Conservation (phyloP, 2,888 invertebrate species). For the Chrysotoxum bicinctum region DNA sequence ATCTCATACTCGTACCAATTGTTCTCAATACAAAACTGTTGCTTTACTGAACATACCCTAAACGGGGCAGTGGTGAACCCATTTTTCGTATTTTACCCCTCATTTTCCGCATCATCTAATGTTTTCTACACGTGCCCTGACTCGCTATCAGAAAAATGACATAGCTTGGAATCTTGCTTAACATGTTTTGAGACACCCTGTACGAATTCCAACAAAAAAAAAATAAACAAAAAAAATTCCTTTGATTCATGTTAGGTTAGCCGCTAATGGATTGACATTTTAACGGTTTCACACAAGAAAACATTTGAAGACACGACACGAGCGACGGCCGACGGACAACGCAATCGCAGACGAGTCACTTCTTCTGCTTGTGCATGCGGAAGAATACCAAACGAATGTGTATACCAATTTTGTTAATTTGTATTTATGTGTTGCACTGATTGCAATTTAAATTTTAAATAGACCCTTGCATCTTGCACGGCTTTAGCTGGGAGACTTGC, state of each 20-base stretch:
- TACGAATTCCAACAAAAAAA: not conserved
- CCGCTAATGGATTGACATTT: constrained; percentile 49
- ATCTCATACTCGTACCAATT: no score
- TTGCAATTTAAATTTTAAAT: constrained; percentile 51
- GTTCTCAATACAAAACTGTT: no score
- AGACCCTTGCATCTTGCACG: constrained; percentile 23
- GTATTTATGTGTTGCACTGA: constrained; percentile 33
- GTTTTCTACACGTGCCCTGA: no score
- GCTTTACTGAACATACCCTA: no score
- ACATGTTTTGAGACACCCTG: not conserved
- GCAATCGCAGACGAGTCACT: not conserved
- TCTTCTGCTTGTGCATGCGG: constrained; percentile 8
- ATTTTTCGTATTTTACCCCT: no score
- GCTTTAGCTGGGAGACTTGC: not conserved
- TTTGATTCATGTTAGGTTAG: constrained; percentile 20
- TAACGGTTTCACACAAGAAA: constrained; percentile 43
- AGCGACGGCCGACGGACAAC: not conserved
- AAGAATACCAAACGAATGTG: constrained; percentile 22
- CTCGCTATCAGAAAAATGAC: not conserved
- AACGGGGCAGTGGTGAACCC: no score
- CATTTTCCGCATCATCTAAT: no score
- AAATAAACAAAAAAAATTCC: not conserved
- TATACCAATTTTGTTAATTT: constrained; percentile 50
- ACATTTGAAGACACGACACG: constrained; percentile 18
- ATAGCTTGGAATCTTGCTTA: no score